These are phyloP conservation scores for Myanophis thanlyinensis DNA, from an alignment of 2,113 vertebrate genomes.

Conservation along the genomic window DNA sequence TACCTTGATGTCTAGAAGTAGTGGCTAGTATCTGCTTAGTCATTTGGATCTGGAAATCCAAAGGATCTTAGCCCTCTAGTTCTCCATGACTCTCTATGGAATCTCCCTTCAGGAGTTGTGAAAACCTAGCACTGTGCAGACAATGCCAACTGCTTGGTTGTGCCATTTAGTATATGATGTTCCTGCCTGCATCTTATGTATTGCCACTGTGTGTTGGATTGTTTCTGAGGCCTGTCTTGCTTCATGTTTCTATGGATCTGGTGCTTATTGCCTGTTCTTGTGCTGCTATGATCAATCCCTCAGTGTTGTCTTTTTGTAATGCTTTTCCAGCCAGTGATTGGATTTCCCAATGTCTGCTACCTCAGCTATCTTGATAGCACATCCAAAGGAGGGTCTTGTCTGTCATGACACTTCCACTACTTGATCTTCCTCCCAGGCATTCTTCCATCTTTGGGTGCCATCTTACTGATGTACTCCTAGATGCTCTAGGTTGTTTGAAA, in stretches of 20 bases:
- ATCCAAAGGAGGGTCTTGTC: not conserved
- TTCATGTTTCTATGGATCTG: not conserved
- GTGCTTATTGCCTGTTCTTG: not conserved
- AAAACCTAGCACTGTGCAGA: not conserved
- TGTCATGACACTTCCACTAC: not conserved
- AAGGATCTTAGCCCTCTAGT: not conserved
- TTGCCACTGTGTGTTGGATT: not conserved
- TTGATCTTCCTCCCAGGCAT: not conserved
- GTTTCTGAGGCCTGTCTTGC: not conserved
- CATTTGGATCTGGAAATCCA: not conserved
- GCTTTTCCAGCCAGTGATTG: not conserved
- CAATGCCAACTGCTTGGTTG: not conserved
- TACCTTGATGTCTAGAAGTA: not conserved
- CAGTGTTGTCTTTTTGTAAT: not conserved
- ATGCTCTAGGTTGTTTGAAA: not conserved
- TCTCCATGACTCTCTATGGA: not conserved
- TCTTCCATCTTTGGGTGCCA: not conserved
- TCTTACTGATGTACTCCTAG: not conserved
- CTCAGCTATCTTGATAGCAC: not conserved
- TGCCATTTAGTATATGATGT: not conserved
- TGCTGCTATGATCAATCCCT: not conserved
- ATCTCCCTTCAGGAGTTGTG: not conserved
- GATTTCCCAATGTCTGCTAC: not conserved
- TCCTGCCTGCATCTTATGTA: not conserved
- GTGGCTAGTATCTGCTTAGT: not conserved